Conservation (phyloP, 2,888 invertebrate species). For the Torymus aiolomorphi region DNA sequence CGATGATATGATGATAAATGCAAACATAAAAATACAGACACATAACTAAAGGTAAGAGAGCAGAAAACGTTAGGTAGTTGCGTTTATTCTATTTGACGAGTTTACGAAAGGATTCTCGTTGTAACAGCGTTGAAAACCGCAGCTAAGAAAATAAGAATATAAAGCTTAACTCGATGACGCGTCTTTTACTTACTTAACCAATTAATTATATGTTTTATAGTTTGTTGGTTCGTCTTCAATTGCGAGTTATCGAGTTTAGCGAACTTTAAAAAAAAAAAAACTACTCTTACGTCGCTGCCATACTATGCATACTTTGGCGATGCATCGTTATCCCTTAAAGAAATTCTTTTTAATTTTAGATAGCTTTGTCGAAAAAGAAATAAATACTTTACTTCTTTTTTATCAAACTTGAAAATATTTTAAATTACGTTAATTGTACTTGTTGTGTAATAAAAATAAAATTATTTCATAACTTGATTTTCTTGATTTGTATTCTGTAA, state of each 20-base stretch:
- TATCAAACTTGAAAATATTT: slow-evolving; percentile 60
- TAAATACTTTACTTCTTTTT: slow-evolving; percentile 62
- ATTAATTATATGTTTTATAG: slow-evolving; percentile 46
- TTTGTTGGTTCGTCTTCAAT: slow-evolving; percentile 44
- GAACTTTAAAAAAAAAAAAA: slow-evolving; percentile 45
- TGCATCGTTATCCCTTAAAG: slow-evolving; percentile 57
- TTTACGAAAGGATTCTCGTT: slow-evolving; percentile 48
- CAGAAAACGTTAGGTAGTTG: slow-evolving; percentile 63
- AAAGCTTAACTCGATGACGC: slow-evolving; percentile 42
- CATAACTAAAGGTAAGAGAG: slow-evolving; percentile 56
- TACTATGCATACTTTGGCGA: slow-evolving; percentile 65
- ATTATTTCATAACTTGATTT: slow-evolving; percentile 57
- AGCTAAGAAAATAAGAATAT: slow-evolving; percentile 37
- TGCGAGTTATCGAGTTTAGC: slow-evolving; percentile 42
- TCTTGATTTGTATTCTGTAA: slow-evolving; percentile 13
- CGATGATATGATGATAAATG: slow-evolving; percentile 49
- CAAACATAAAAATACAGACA: slow-evolving; percentile 56
- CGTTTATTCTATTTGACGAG: slow-evolving; percentile 66
- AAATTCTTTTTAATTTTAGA: slow-evolving; percentile 56
- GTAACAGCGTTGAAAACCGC: slow-evolving; percentile 41
- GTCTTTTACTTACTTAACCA: slow-evolving; percentile 44
- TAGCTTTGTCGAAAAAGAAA: slow-evolving; percentile 54
- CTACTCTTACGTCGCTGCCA: slow-evolving; percentile 68
- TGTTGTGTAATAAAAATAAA: slow-evolving; percentile 59
- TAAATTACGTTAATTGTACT: slow-evolving; percentile 58